Evolutionary conservation across 35 echinoderm and acorn worm species (phyloP).

Genomic region (Diadema setosum): DNA sequence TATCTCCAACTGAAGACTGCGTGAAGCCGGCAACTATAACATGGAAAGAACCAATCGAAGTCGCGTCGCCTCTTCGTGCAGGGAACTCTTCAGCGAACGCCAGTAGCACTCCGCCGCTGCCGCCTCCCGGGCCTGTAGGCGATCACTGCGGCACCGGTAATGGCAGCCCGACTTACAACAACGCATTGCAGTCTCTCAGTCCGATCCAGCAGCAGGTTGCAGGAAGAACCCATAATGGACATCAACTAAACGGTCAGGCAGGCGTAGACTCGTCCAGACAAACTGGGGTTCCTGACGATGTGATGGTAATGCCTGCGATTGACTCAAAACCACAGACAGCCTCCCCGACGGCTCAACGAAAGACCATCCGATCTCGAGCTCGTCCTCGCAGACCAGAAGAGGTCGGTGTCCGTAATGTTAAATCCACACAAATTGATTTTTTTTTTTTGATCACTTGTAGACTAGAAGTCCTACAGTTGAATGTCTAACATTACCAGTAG

Average conservation of each 20-base stretch:
- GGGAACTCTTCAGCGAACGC: neutral
- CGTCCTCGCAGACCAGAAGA: slow-evolving; percentile 31
- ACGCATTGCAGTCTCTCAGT: neutral
- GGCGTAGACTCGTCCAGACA: neutral
- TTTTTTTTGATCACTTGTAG: too few relatives aligned
- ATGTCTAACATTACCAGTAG: too few relatives aligned
- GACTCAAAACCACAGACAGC: neutral
- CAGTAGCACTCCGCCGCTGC: neutral
- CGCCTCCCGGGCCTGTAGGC: neutral
- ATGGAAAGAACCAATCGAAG: slow-evolving; percentile 8
- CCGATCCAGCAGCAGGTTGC: neutral
- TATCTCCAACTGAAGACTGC: neutral
- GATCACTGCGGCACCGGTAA: neutral
- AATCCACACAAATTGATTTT: too few relatives aligned
- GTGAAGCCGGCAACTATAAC: neutral
- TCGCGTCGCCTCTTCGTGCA: neutral
- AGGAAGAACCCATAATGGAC: neutral
- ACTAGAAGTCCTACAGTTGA: too few relatives aligned
- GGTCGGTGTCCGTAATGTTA: too few relatives aligned
- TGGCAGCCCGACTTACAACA: neutral
- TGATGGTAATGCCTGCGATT: neutral
- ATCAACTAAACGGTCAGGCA: neutral
- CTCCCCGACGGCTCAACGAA: neutral
- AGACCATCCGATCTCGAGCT: neutral
- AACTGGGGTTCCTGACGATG: neutral